Evolutionary conservation across 2,113 vertebrate species (phyloP), one percentile per base, ranked within the genome.

Genomic region (Natator depressus): DNA sequence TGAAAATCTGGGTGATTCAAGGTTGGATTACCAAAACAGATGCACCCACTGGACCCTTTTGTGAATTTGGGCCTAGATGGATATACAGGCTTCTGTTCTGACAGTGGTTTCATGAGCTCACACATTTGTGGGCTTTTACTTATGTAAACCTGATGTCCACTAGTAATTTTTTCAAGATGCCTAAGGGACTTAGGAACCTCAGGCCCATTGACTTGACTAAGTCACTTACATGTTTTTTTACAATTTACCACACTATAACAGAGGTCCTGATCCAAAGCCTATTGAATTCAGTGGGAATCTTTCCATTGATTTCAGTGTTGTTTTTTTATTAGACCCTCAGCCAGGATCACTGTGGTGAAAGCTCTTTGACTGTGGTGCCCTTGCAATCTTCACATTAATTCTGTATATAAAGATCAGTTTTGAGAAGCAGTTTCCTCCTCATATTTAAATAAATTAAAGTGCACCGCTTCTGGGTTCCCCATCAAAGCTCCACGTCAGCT

Each of bases 401-500:
- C 42, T 46, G 6, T 0, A 0, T 16, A 29, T 50, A 75, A 65
- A 47, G 57, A 76, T 82, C 42, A 50, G 22, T 87, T 89, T 24
- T 0, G 2, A 91, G 85, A 50, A 54, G 75, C 47, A 76, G 25
- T 88, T 94, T 96, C 81, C n/a, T 91, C 16, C 75, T 42, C 50
- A 62, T 75, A 11, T 89, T 95, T 90, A 87, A 96, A 91, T 3
- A 38, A 85, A 95, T 92, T 87, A 50, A 54, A 87, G 47, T 82
- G 85, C 57, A 91, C 16, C 0, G 88, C 95, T 94, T 96, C 96
- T n/a, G 79, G 89, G 50, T 91, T 95, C 75, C 38, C n/a, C 85
- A 47, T 27, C 83, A 47, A 65, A 85, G 65, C 75, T 93, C 8
- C 65, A 8, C 47, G 42, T 69, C 1, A 10, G 65, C 75, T 6